phyloP scores from a whole-genome alignment of 2,113 vertebrate genomes.

The Lepus europaeus region DNA sequence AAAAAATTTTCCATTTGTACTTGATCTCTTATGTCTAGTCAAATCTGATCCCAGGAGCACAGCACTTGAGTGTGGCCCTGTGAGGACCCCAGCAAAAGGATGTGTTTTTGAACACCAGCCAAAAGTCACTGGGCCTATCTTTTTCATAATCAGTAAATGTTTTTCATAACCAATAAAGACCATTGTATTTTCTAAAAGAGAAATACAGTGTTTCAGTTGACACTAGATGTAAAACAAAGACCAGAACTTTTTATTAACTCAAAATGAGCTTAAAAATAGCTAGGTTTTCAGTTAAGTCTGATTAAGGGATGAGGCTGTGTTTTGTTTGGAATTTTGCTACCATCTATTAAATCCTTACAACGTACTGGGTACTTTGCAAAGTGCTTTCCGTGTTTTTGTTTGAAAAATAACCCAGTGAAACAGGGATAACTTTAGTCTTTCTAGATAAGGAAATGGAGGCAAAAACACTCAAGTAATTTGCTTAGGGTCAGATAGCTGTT shows the following conservation, averaged over 20 bases:
- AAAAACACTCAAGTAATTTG: background rate
- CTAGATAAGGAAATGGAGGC: background rate
- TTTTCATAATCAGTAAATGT: background rate
- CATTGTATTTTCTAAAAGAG: background rate
- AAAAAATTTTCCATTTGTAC: conserved; percentile 66
- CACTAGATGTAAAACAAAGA: background rate
- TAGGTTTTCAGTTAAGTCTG: background rate
- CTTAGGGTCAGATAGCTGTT: background rate
- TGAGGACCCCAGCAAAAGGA: background rate
- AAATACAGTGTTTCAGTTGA: background rate
- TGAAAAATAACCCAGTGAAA: conserved; percentile 24
- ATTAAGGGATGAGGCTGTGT: background rate
- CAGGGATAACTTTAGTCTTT: background rate
- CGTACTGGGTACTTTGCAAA: background rate
- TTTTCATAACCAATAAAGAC: background rate
- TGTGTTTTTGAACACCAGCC: background rate
- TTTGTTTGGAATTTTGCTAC: background rate
- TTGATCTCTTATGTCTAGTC: conserved; percentile 19
- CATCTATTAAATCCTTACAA: background rate
- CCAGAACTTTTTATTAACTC: background rate
- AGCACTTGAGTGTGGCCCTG: background rate
- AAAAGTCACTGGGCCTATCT: background rate
- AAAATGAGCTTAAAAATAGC: background rate
- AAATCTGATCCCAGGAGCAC: conserved; percentile 22
- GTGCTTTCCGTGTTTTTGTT: background rate